Evolutionary conservation across 2,888 invertebrate species (phyloP), one percentile per base, ranked within the genome.

Genomic region (Temnothorax ravouxi): DNA sequence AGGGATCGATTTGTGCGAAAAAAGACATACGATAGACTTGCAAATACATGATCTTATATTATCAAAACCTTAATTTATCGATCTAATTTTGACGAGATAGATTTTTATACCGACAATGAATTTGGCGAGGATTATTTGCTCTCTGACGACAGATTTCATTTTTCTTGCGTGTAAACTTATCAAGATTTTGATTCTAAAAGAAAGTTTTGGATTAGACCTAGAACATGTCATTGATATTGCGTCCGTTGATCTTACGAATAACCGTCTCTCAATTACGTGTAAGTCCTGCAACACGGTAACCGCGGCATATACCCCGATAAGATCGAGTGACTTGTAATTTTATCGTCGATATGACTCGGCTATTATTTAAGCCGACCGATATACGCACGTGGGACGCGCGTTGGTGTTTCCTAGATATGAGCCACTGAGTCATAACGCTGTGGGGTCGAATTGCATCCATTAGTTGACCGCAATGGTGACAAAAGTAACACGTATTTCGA

Each of bases 401-500:
- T 74, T 25, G n/a, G 38, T 38, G 41, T 83, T 54, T 44, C 41
- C 56, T 44, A 80, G 71, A 59, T 77, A 83, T 29, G 71, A 80
- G 83, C 74, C 80, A 38, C 85, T 64, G 75, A 76, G 34, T 76
- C 75, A 76, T 52, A 9, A 34, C 21, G n/a, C 9, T 13, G 62
- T 21, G 18, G 18, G 50, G 38, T 64, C 62, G 3, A 76, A 76
- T 76, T 64, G 47, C 25, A 52, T 6, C 25, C 38, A 38, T 76
- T 62, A 62, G 15, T 15, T 62, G 11, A 18, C 21, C 15, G 72
- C 34, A 47, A 34, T 18, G 21, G 50, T 38, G 50, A 18, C 50
- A 76, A 62, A 76, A 76, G 75, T 62, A 62, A 50, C 50, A 21
- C 34, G 21, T 38, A 38, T 76, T 76, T 52, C 50, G 15, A 64